Evolutionary conservation across 2,113 vertebrate genomes (phyloP).

Genomic region (Tonatia bakeri): DNA sequence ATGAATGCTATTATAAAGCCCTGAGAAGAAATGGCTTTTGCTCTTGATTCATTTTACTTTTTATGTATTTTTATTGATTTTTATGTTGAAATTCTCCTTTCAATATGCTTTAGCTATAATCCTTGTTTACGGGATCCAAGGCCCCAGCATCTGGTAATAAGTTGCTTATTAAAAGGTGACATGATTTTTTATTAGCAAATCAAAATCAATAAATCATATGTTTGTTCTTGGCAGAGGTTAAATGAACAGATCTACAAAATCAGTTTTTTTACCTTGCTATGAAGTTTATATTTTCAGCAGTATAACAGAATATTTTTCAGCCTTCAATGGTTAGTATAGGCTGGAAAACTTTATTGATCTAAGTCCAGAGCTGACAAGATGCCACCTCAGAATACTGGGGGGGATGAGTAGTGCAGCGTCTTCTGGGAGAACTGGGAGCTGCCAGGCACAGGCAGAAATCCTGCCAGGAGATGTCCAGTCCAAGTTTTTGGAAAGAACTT

Average conservation of each 20-base stretch:
- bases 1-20: conserved; percentile 8
- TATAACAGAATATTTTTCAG: background rate
- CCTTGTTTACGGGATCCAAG: conserved; percentile 28
- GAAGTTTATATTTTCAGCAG: conserved; percentile 40
- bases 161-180: conserved; percentile 67
- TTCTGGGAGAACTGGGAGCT: background rate
- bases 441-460: background rate
- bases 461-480: background rate
- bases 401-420: background rate
- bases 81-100: conserved; percentile 58
- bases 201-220: conserved; percentile 57
- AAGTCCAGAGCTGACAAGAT: background rate
- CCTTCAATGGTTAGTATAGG: background rate
- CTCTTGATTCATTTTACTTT: conserved; percentile 19
- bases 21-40: conserved; percentile 46
- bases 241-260: conserved; percentile 53
- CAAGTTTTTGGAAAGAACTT: background rate
- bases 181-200: conserved; percentile 57
- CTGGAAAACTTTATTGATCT: background rate
- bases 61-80: conserved; percentile 61
- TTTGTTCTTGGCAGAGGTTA: conserved; percentile 47
- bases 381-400: background rate
- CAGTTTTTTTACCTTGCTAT: conserved; percentile 32
- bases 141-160: conserved; percentile 49
- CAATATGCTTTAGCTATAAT: conserved; percentile 45